phyloP scores from a whole-genome alignment of 2,797 vertebrate genomes.

The Myotis vivesi region DNA sequence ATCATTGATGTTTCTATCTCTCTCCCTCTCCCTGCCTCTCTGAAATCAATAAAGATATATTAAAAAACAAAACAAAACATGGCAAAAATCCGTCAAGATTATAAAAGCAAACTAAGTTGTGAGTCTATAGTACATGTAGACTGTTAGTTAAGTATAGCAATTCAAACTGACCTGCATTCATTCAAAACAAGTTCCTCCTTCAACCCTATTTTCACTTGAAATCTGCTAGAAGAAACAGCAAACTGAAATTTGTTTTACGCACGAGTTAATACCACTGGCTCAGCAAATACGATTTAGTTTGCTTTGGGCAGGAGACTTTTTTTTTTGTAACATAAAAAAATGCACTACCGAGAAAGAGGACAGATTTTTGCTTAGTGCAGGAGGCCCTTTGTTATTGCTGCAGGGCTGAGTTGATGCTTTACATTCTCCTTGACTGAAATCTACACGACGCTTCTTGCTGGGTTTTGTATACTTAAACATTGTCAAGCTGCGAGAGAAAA shows the following conservation, averaged over 20 bases:
- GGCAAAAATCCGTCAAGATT: constrained; percentile 78
- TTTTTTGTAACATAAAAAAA: constrained; percentile 77
- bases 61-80: background rate
- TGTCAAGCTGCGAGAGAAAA: constrained; percentile 90
- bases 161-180: constrained; percentile 84
- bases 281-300: constrained; percentile 80
- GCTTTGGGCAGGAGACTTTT: constrained; percentile 80
- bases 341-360: constrained; percentile 84
- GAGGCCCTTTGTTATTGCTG: constrained; percentile 87
- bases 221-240: constrained; percentile 80
- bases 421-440: constrained; percentile 85
- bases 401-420: constrained; percentile 85
- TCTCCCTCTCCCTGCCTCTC: too few species aligned
- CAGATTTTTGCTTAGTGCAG: constrained; percentile 79
- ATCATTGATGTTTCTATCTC: too few species aligned
- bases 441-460: constrained; percentile 86
- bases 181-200: constrained; percentile 82
- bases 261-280: constrained; percentile 85
- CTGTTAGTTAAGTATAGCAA: constrained; percentile 83
- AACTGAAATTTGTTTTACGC: constrained; percentile 80
- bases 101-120: constrained; percentile 82
- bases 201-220: constrained; percentile 88
- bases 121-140: constrained; percentile 81
- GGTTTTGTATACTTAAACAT: constrained; percentile 87
- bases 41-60: too few species aligned